Base-by-base conservation (phyloP, 2,797 vertebrate genomes). In the Platyrinchus mystaceus region DNA sequence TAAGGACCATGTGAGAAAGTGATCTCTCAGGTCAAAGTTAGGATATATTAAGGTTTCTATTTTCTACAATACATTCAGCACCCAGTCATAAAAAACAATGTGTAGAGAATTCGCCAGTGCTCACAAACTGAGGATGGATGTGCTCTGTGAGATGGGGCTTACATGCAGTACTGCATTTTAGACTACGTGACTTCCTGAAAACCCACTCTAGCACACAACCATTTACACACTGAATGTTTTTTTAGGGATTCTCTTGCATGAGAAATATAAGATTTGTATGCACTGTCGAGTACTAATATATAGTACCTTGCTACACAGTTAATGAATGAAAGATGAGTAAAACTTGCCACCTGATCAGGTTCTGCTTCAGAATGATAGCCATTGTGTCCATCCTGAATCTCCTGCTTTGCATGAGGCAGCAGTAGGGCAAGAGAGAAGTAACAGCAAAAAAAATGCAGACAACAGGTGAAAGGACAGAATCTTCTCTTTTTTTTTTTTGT, bases 311-410 rank as follows among this genome's bases (percentile, higher is more conserved):
- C 91, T 95, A 96, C 71, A 94, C 43, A 92, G 68, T 95, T 91
- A 96, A 94, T n/a, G 82, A 96, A 98, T 92, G 96, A 98, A 97
- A 96, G 81, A 96, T 83, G 97, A 84, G 97, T 96, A 97, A 96
- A 97, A 99, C 98, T 99, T 99, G 99, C 99, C 99, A 97, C 98
- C 98, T 98, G 98, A 94, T 99, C 98, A 97, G 98, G 97, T 97
- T 99, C 98, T 97, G 97, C 98, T 95, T 98, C 98, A 97, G 98
- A 98, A 97, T 98, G 97, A 98, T 98, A 99, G 98, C 98, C 98
- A 97, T 98, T 98, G 96, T 98, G 98, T 96, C 98, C 98, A 94
- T 99, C 99, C 98, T 97, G 97, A 97, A 98, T 97, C 96, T 99
- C 99, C 98, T 99, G 98, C 96, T 97, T 97, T 98, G 97, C 97